Base-by-base conservation (phyloP, 2,888 invertebrate genomes). In the Andrena hattorfiana region DNA sequence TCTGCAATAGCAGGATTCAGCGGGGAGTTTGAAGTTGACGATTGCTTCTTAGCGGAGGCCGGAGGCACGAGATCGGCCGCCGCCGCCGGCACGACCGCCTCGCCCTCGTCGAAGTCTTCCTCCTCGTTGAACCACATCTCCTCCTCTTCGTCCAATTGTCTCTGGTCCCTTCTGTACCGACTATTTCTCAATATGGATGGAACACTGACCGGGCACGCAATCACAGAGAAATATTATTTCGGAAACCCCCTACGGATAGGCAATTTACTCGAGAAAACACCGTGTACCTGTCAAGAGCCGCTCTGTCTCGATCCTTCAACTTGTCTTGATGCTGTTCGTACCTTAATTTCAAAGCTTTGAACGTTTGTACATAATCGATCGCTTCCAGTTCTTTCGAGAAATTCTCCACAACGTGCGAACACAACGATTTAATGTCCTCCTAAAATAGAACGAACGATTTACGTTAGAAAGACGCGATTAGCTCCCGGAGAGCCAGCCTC, bases 41-140 rank as follows among this genome's bases (percentile, higher is more conserved):
- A 91, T 81, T 93, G 93, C 80, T 93, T 94, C 77, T 94, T 93
- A 7, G 92, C 91, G 4, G 92, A 92, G 60, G 94, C 91, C 20
- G 93, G 93, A 32, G 94, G 93, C 49, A 94, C 94, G 49, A 94
- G 87, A 86, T 94, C 93, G 23, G 93, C 93, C 48, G 91, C 88
- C 8, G 93, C 91, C 28, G 94, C 94, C 26, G 95, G 95, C 35
- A 95, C 94, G 23, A 95, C 95, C 20, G 95, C 94, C 90, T 96
- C 96, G 83, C 97, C 97, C 92, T 98, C 98, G 83, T 98, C 97
- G 85, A 97, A 97, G 93, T 98, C 98, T 93, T 99, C 99, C 87
- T 99, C 99, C 91, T 99, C 98, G 93, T 99, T 98, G 94, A 99
- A 99, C 99, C 99, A 99, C 97, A 99, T 98, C 95, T 99, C 99